phyloP scores from a whole-genome alignment of 2,797 vertebrate genomes.

The Etheostoma perlongum region DNA sequence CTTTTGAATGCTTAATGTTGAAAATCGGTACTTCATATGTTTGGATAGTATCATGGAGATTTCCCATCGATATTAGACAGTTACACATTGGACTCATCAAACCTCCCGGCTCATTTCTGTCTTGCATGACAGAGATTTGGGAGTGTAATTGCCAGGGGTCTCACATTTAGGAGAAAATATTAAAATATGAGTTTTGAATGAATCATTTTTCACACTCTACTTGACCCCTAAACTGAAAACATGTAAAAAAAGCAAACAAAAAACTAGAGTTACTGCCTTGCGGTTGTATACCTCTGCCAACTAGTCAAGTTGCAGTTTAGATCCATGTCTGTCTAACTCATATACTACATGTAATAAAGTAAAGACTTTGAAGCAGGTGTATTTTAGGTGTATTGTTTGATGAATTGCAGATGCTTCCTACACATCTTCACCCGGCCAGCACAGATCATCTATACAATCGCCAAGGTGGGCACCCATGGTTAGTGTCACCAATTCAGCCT shows the following conservation, averaged over 20 bases:
- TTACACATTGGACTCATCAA: neutral
- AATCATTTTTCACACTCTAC: conserved; percentile 29
- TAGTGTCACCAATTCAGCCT: too few species aligned
- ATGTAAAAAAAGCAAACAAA: neutral
- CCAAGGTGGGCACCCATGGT: too few species aligned
- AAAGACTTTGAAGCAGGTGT: too few species aligned
- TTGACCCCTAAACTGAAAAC: neutral
- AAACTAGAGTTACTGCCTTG: neutral
- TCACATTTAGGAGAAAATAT: conserved; percentile 29
- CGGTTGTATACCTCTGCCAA: too few species aligned
- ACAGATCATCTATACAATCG: too few species aligned
- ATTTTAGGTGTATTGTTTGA: too few species aligned
- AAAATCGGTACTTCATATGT: conserved; percentile 27
- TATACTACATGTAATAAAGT: too few species aligned
- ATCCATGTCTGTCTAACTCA: too few species aligned
- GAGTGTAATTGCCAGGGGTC: neutral
- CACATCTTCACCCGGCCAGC: too few species aligned
- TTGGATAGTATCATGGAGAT: conserved; percentile 8
- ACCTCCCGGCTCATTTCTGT: neutral
- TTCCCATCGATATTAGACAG: conserved; percentile 15
- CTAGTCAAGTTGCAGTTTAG: too few species aligned
- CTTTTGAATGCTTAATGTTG: conserved; percentile 43
- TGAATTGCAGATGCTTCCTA: too few species aligned
- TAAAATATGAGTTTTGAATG: conserved; percentile 26
- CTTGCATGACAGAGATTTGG: neutral